Base-by-base conservation (phyloP, 2,113 vertebrate genomes). In the Chamaetylas fuelleborni region DNA sequence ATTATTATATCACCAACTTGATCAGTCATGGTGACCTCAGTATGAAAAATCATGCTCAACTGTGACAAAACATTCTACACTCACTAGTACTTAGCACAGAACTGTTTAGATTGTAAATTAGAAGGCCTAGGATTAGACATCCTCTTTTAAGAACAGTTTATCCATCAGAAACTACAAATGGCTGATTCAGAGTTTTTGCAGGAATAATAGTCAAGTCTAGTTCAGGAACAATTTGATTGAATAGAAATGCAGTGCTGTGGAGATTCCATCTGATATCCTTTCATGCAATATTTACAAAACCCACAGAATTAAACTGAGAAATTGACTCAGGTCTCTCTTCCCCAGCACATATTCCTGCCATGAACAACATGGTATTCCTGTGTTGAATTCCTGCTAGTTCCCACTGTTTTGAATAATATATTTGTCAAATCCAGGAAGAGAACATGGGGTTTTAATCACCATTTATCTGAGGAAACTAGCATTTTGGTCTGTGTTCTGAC, bases 361-460 rank as follows among this genome's bases (percentile, higher is more conserved):
- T 19, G 34, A 82, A 86, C 67, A 9, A 42, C 5, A 2, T 3
- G 3, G 2, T 74, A 54, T 42, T 70, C 7, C 26, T 42, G 2
- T n/a, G 19, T 36, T 81, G 36, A 70, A 50, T 8, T 61, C 38
- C 24, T 12, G 51, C 16, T 51, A 64, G 45, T 19, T 65, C 9
- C 43, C 5, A 4, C 43, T 45, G 26, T 47, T 73, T 74, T 5
- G 0, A 36, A 66, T 14, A 5, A 50, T 86, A 42, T 64, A 86
- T 67, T 79, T 79, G 33, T 17, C 23, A 90, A 71, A 90, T 23
- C 8, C 22, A 42, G 36, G 14, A 70, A 38, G 28, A 70, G 18
- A 88, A 36, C 0, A 6, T 10, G 18, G 15, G 8, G 6, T 0
- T 71, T 90, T 45, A 57, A n/a, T 45, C 15, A 6, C 10, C 31